A percentile compares a stretch with the other conserved stretches of the same genome.
Evolutionary conservation across 2,113 vertebrate species (phyloP).

Genomic region (Paramormyrops kingsleyae): DNA sequence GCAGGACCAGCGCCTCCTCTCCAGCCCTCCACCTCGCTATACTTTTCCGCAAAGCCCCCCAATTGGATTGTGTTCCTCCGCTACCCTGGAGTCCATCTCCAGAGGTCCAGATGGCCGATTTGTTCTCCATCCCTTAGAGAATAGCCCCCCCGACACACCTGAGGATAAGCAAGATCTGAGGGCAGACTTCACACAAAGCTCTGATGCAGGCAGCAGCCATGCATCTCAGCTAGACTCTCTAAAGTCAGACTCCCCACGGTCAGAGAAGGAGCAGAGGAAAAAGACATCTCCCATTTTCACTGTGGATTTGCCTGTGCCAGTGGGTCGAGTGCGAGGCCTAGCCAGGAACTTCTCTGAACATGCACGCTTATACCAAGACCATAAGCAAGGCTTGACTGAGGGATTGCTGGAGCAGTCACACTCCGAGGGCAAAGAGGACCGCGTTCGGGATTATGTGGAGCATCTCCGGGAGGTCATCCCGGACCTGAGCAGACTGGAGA

Average conservation of each 20-base stretch:
- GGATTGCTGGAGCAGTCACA: constrained; percentile 33
- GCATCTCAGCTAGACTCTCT: constrained; percentile 33
- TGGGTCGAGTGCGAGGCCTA: constrained; percentile 14
- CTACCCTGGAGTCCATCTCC: constrained; percentile 74
- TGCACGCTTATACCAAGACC: constrained; percentile 17
- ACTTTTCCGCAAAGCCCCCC: constrained; percentile 48
- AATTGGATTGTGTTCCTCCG: constrained; percentile 29
- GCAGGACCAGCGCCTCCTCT: constrained; percentile 30
- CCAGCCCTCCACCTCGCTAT: constrained; percentile 26
- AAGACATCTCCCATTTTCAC: constrained; percentile 56
- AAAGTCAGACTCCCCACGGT: constrained; percentile 39
- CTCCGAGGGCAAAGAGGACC: constrained; percentile 25
- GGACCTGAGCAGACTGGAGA: constrained; percentile 1
- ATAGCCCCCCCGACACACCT: constrained; percentile 20
- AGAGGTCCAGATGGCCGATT: constrained; percentile 84
- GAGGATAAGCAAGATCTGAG: constrained; percentile 29
- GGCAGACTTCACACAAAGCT: constrained; percentile 22
- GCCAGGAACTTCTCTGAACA: constrained; percentile 27
- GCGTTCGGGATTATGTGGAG: constrained; percentile 11
- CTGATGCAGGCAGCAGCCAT: constrained; percentile 19
- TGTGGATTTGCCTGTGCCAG: constrained; percentile 53
- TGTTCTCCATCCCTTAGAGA: constrained; percentile 44
- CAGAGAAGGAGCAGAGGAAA: constrained; percentile 39
- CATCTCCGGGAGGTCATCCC: constrained; percentile 11
- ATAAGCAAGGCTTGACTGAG: constrained; percentile 22